Evolutionary conservation across 2,797 vertebrate species (phyloP).

Genomic region (Scleropages formosus): DNA sequence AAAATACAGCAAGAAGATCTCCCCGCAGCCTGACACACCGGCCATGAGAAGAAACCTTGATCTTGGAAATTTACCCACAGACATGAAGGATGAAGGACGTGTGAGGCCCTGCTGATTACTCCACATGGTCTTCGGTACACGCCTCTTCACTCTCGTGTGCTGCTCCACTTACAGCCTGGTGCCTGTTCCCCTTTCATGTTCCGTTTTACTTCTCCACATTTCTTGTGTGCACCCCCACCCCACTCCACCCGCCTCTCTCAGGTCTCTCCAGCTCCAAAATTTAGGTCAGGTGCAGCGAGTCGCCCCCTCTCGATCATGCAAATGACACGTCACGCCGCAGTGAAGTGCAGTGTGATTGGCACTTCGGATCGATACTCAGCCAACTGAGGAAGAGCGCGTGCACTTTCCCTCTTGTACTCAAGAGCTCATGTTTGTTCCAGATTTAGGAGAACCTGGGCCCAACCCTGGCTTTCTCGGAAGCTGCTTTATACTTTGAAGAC

Average conservation of each 20-base stretch:
- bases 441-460: too few species aligned
- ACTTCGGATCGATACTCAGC: neutral
- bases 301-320: neutral
- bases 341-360: neutral
- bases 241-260: neutral
- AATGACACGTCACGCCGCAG: neutral
- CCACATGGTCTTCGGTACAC: neutral
- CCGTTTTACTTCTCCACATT: neutral
- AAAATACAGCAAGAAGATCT: conserved; percentile 14
- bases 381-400: too few species aligned
- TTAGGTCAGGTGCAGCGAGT: conserved; percentile 14
- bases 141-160: conserved; percentile 13
- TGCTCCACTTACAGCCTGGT: conserved; percentile 14
- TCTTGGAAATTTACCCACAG: conserved; percentile 17
- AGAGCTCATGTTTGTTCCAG: too few species aligned
- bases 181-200: neutral
- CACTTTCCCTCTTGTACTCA: too few species aligned
- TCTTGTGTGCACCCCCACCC: neutral
- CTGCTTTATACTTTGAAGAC: too few species aligned
- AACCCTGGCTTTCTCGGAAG: too few species aligned
- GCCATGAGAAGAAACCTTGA: conserved; percentile 23
- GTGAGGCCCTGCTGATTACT: conserved; percentile 2
- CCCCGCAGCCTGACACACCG: neutral
- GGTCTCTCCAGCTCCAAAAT: conserved; percentile 17
- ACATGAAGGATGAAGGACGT: neutral